A percentile compares a stretch with the other conserved stretches of the same genome.
phyloP scores from a whole-genome alignment of 2,113 vertebrate species.

The Xyrauchen texanus region DNA sequence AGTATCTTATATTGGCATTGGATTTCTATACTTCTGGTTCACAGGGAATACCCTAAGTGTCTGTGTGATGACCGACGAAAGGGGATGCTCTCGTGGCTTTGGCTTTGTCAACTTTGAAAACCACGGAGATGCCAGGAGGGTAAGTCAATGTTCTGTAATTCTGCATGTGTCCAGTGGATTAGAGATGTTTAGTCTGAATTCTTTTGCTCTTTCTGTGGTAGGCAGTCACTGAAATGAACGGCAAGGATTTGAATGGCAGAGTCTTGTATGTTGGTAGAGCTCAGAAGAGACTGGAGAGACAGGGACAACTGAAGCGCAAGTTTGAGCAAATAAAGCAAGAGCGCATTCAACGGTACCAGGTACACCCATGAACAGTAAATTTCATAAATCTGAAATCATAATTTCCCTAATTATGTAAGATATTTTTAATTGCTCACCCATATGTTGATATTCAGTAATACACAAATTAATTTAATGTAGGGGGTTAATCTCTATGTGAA shows the following conservation, averaged over 20 bases:
- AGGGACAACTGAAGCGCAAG: slow-evolving; percentile 88
- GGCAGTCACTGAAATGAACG: slow-evolving; percentile 92
- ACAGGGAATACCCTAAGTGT: slow-evolving; percentile 90
- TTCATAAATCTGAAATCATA: neutral
- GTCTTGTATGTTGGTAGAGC: slow-evolving; percentile 88
- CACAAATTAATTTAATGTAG: slow-evolving; percentile 65
- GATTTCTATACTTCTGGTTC: slow-evolving; percentile 15
- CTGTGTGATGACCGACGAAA: slow-evolving; percentile 89
- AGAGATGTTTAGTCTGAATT: neutral
- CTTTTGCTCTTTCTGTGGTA: slow-evolving; percentile 60
- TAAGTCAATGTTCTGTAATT: slow-evolving; percentile 56
- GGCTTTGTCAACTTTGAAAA: slow-evolving; percentile 95
- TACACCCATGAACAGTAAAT: slow-evolving; percentile 57
- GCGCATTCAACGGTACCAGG: slow-evolving; percentile 89
- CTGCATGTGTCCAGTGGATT: neutral
- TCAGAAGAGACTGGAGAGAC: slow-evolving; percentile 92
- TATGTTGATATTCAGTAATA: neutral
- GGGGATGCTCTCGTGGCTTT: slow-evolving; percentile 85
- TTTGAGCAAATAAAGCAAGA: slow-evolving; percentile 96
- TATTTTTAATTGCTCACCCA: neutral
- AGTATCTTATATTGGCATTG: neutral
- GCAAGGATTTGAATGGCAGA: slow-evolving; percentile 86
- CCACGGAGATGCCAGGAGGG: slow-evolving; percentile 93
- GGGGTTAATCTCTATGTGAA: slow-evolving; percentile 97
- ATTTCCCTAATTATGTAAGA: neutral